These are phyloP conservation scores for Megalonaias nervosa DNA, from an alignment of 1,140 invertebrate species.

Conservation along the genomic window DNA sequence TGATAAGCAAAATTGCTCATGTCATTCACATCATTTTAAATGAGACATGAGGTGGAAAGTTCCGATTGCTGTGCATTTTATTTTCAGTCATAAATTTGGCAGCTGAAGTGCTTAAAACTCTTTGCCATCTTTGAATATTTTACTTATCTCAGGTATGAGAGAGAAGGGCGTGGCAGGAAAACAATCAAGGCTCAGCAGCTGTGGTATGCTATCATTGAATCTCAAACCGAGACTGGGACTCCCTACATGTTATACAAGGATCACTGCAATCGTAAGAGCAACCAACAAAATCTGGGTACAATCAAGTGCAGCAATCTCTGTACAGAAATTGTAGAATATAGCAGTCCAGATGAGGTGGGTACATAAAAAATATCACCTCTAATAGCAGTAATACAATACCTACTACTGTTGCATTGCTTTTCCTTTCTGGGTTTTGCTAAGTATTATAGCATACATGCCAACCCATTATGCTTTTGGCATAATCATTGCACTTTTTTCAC, in stretches of 20 bases:
- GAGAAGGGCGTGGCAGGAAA: constrained; percentile 82
- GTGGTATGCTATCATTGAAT: constrained; percentile 95
- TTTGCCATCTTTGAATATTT: too few species aligned
- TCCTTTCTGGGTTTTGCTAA: too few species aligned
- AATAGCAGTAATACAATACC: too few species aligned
- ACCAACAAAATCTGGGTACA: constrained; percentile 98
- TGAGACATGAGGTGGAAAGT: too few species aligned
- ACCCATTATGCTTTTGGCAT: too few species aligned
- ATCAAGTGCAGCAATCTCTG: constrained; percentile 99
- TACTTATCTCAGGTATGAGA: constrained; percentile 82
- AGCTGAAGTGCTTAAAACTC: background rate
- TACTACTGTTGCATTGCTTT: too few species aligned
- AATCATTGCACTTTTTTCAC: too few species aligned
- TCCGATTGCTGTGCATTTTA: too few species aligned
- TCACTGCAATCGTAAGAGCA: constrained; percentile 96
- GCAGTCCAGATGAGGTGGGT: constrained; percentile 85
- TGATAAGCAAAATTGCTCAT: too few species aligned
- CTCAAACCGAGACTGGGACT: constrained; percentile 98
- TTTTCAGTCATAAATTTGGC: too few species aligned
- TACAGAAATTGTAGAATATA: constrained; percentile 97
- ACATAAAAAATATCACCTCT: background rate
- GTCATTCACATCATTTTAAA: too few species aligned
- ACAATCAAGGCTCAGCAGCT: constrained; percentile 90
- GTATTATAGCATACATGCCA: too few species aligned
- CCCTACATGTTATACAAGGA: constrained; percentile 99